Evolutionary conservation across 1,140 invertebrate species (phyloP).

Genomic region (Vanessa atalanta): DNA sequence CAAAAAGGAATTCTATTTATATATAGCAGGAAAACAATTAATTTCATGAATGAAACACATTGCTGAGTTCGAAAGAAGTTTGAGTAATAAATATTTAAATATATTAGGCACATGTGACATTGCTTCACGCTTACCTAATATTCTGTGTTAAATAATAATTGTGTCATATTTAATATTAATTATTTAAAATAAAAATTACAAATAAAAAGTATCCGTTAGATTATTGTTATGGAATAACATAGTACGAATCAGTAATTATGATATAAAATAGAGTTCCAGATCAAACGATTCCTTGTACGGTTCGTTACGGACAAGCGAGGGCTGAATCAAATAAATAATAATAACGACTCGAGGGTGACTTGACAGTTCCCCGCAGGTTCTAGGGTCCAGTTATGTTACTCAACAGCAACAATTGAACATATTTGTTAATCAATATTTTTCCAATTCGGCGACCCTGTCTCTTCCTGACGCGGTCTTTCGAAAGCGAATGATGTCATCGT

Average conservation of each 20-base stretch:
- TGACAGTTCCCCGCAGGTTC: neutral
- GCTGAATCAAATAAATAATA: neutral
- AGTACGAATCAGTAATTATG: neutral
- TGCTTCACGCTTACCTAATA: too few species aligned
- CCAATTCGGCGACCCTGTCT: too few species aligned
- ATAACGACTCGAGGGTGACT: conserved; percentile 2
- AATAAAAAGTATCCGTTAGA: too few species aligned
- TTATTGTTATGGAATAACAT: too few species aligned
- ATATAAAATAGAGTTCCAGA: neutral
- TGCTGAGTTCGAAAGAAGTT: neutral
- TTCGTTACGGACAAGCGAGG: conserved; percentile 6
- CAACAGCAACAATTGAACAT: neutral
- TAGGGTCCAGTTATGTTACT: neutral
- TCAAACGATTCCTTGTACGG: neutral
- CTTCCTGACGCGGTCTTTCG: too few species aligned
- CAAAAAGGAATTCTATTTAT: conserved; percentile 15
- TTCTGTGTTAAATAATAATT: too few species aligned
- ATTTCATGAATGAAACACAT: conserved; percentile 30
- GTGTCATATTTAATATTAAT: too few species aligned
- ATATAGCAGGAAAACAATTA: conserved; percentile 22
- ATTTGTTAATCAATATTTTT: neutral
- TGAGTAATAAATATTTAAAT: neutral
- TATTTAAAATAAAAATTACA: too few species aligned
- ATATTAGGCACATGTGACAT: neutral
- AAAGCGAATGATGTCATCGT: too few species aligned